Evolutionary conservation across 2,113 vertebrate species (phyloP).

Genomic region (Okapia johnstoni): DNA sequence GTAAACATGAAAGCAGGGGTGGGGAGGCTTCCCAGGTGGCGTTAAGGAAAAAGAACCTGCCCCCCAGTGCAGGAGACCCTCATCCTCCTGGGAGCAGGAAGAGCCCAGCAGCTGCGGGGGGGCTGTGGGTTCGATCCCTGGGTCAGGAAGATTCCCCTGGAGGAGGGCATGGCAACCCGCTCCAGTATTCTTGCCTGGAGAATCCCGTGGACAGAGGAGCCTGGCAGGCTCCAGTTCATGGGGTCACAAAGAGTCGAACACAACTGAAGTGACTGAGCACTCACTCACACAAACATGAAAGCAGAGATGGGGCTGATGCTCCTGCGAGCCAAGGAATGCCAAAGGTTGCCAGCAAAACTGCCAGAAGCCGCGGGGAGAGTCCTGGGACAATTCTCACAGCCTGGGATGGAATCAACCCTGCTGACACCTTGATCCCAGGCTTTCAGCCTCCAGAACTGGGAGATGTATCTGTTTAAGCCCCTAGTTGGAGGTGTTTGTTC

Average conservation of each 20-base stretch:
- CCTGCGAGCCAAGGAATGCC: neutral
- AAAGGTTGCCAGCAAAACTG: neutral
- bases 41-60: neutral
- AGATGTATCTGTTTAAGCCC: neutral
- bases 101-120: fast-evolving
- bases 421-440: neutral
- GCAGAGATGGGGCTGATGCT: neutral
- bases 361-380: neutral
- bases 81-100: neutral
- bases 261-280: neutral
- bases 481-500: neutral
- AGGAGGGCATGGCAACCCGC: neutral
- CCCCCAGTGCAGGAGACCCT: neutral
- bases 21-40: neutral
- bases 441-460: neutral
- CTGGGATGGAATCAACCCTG: neutral
- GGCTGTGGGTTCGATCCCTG: neutral
- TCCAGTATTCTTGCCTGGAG: neutral
- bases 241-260: neutral
- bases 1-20: neutral
- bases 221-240: neutral
- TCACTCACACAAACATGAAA: neutral
- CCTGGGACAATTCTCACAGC: neutral
- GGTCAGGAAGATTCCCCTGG: neutral
- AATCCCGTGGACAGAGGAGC: neutral